Percentiles rank a stretch among this genome's conserved stretches.
Conservation (phyloP, 2,113 vertebrate species). For the Archilochus colubris region DNA sequence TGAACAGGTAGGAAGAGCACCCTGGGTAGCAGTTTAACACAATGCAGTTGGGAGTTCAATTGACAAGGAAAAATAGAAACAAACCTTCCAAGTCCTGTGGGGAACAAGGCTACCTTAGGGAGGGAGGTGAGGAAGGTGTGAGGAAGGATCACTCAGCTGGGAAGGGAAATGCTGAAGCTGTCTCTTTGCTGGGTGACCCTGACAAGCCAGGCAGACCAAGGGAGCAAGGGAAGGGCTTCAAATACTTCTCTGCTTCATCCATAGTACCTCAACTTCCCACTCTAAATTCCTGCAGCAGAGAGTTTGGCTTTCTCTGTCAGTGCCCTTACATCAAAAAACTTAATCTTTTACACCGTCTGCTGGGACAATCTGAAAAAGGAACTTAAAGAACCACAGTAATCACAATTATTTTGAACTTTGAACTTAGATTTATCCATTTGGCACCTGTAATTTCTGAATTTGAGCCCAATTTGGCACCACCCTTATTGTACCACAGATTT, state of each 20-base stretch:
- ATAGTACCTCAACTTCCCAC: neutral
- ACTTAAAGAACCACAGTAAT: conserved; percentile 3
- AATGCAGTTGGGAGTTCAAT: conserved; percentile 12
- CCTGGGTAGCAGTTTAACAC: neutral
- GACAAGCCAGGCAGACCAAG: neutral
- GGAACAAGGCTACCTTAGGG: neutral
- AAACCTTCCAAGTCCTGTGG: neutral
- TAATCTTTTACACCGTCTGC: neutral
- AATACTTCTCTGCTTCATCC: neutral
- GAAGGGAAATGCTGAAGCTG: neutral
- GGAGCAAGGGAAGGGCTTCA: neutral
- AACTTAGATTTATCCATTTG: conserved; percentile 24
- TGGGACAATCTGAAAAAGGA: neutral
- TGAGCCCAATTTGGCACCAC: neutral
- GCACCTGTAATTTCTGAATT: conserved; percentile 16
- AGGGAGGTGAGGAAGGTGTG: neutral
- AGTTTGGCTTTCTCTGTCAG: neutral
- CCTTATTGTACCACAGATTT: conserved; percentile 43
- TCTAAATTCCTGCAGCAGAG: neutral
- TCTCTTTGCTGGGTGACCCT: neutral
- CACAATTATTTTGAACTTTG: conserved; percentile 4
- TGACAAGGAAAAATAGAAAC: conserved; percentile 25
- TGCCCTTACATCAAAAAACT: neutral
- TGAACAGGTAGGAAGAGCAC: neutral
- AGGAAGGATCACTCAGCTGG: neutral